Conservation (phyloP, 2,888 invertebrate species). For the Eristalis intricaria region DNA sequence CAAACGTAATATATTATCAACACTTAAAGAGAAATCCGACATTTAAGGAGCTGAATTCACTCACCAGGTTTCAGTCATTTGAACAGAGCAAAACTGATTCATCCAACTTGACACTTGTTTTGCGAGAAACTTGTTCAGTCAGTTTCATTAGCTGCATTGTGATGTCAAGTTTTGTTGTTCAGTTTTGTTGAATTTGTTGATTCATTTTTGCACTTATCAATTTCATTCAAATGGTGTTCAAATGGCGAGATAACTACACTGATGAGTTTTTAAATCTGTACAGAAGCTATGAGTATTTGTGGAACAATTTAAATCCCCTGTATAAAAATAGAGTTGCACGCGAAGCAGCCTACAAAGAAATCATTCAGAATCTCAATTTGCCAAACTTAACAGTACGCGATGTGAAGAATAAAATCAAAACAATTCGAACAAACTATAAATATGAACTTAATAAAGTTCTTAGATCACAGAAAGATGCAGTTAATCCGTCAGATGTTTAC, state of each 20-base stretch:
- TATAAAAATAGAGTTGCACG: conserved; percentile 25
- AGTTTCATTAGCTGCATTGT: not conserved
- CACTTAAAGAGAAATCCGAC: not conserved
- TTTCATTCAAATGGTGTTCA: conserved; percentile 16
- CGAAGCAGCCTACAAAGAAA: conserved; percentile 20
- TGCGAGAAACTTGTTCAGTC: conserved; percentile 2
- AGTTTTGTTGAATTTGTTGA: not conserved
- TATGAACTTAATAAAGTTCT: conserved; percentile 15
- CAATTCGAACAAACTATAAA: conserved; percentile 44
- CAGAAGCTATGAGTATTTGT: conserved; percentile 20
- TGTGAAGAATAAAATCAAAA: conserved; percentile 54
- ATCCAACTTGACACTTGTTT: not conserved
- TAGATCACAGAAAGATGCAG: not conserved
- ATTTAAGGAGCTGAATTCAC: not conserved
- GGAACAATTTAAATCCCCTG: conserved; percentile 2
- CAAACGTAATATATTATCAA: too few relatives aligned
- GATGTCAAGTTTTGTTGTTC: not conserved
- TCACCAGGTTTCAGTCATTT: not conserved
- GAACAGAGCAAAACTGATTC: not conserved
- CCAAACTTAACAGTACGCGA: conserved; percentile 22
- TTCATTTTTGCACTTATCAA: not conserved
- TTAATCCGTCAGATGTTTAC: not conserved
- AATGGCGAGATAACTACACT: conserved; percentile 35
- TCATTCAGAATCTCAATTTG: conserved; percentile 10
- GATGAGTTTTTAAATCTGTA: conserved; percentile 29